Evolutionary conservation across 1,140 invertebrate genomes (phyloP).

Genomic region (Zaprionus tsacasi): DNA sequence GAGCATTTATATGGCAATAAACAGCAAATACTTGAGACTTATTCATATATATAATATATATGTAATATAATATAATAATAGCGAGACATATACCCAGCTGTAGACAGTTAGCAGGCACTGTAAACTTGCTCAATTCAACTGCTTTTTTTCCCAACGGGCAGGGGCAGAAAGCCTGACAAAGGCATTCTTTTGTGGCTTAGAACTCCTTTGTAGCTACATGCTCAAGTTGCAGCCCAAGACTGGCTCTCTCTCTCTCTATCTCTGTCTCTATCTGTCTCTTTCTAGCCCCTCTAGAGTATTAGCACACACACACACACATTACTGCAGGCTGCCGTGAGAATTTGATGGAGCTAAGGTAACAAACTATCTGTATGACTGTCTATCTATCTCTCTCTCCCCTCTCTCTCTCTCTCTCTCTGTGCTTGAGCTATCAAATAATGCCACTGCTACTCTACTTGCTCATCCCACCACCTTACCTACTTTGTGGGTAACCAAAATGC

Average conservation of each 20-base stretch:
- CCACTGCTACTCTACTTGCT: background rate
- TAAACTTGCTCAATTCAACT: background rate
- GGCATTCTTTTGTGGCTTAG: conserved; percentile 22
- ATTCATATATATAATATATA: background rate
- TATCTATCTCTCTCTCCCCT: conserved; percentile 25
- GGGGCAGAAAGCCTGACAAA: conserved; percentile 7
- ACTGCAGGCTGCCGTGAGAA: conserved; percentile 43
- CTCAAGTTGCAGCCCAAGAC: conserved; percentile 18
- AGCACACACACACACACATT: conserved; percentile 22
- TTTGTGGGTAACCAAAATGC: conserved; percentile 67
- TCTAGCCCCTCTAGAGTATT: conserved; percentile 26
- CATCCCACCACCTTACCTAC: background rate
- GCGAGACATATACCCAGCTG: background rate
- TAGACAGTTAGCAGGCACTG: background rate
- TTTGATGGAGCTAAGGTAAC: conserved; percentile 20
- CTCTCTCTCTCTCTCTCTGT: conserved; percentile 6
- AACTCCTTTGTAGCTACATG: conserved; percentile 17
- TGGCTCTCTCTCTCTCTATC: background rate
- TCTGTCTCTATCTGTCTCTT: background rate
- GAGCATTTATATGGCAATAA: background rate
- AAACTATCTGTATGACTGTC: conserved; percentile 37
- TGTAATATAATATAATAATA: background rate
- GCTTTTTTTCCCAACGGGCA: background rate
- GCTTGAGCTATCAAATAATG: conserved; percentile 14
- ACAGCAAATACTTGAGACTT: background rate